Conservation (phyloP, 2,888 invertebrate species). For the Dysmachus trigonus region DNA sequence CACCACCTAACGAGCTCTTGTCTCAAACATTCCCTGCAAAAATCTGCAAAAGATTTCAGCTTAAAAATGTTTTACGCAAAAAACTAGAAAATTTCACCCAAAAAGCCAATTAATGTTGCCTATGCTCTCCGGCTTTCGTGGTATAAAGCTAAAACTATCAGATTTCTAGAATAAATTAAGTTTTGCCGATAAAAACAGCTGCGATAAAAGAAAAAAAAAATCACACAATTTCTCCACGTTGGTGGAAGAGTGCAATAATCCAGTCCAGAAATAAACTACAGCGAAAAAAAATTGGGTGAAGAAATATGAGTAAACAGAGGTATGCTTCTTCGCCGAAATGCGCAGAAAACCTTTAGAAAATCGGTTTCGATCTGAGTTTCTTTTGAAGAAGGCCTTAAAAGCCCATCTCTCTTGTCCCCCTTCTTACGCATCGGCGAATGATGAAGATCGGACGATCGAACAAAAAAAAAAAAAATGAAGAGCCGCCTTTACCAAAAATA, state of each 20-base stretch:
- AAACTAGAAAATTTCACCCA: neutral
- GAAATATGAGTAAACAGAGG: slow-evolving; percentile 11
- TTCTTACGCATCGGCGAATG: slow-evolving; percentile 8
- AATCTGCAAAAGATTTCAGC: neutral
- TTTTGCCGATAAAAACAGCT: neutral
- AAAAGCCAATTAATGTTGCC: neutral
- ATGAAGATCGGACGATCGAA: neutral
- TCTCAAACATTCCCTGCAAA: neutral
- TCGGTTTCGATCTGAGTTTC: slow-evolving; percentile 2
- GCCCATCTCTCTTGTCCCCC: neutral
- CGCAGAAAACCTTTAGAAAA: slow-evolving; percentile 24
- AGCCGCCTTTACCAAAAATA: slow-evolving; percentile 5
- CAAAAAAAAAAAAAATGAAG: slow-evolving; percentile 5
- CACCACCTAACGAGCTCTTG: neutral
- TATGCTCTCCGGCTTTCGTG: neutral
- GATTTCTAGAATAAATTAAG: slow-evolving; percentile 40
- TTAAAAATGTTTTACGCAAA: neutral
- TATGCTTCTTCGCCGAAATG: neutral
- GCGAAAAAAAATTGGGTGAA: neutral
- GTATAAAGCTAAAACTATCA: neutral
- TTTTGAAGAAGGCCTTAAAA: neutral
- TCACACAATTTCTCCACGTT: neutral
- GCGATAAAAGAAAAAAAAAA: neutral
- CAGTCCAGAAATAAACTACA: neutral
- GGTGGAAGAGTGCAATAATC: slow-evolving; percentile 11